Base-by-base conservation (phyloP, 2,113 vertebrate species). In the Myotis yumanensis region DNA sequence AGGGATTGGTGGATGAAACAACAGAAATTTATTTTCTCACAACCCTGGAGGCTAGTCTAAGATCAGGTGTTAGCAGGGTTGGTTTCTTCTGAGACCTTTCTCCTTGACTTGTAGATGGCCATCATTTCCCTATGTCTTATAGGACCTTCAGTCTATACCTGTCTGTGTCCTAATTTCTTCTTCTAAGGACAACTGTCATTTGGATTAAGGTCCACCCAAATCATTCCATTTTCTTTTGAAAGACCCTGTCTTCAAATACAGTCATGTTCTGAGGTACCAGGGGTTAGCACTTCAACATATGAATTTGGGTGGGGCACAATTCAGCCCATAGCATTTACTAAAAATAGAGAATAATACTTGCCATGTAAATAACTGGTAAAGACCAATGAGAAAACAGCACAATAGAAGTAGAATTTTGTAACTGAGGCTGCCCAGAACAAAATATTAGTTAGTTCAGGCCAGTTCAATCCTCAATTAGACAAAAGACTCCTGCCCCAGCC, bases 191-290 rank as follows among this genome's bases (percentile, higher is more conserved):
- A 85, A 23, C 10, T 68, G 5, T 68, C 30, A 25, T 25, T 35
- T 68, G 23, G 4, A 68, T 77, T 62, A 68, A n/a, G 7, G 10
- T 22, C 32, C 35, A 59, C 46, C 11, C 52, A 68, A 37, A 87
- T 6, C 22, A 87, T 11, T 9, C 76, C 17, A 71, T 83, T 95
- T 91, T 46, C 20, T 88, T 25, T 86, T 72, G 83, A 84, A 95
- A 76, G 23, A 80, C 18, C 11, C 20, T 71, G 8, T 46, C 51
- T 91, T 68, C 35, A 90, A 82, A 93, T 80, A 48, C 5, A 52
- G 7, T 81, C 90, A 93, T 12, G 66, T 91, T 90, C 69, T 59
- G 37, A 79, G 28, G 28, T 51, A 66, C 30, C 40, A 14, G 30
- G 25, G 9, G 11, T 90, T 90, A 77, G 23, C 20, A 90, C 12